Evolutionary conservation across 2,797 vertebrate species (phyloP), one percentile per base, ranked within the genome.

Genomic region (Acipenser transmontanus): DNA sequence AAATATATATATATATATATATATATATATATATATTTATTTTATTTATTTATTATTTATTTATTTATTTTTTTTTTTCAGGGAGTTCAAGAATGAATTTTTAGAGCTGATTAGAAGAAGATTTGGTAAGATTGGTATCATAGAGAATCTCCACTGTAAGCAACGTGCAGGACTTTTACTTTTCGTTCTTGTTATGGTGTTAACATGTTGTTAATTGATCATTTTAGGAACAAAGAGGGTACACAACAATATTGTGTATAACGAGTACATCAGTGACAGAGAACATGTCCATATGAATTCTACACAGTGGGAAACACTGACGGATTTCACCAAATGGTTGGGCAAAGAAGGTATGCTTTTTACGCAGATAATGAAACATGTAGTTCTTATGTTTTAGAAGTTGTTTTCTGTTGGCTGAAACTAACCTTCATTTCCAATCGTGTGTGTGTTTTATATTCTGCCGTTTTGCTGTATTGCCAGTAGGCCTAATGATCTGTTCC

Each of bases 261-360:
- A 99, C 7, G 97, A 99, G 52, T 99, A 99, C 70, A 99, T 99
- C 83, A 97, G 94, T 63, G 79, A 98, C 76, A 82, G 95, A 14
- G 95, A 99, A 1, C 97, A 99, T 67, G 80, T 99, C 77, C 97
- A 99, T 75, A 99, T 99, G 97, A 99, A 99, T 67, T 93, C 96
- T 61, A 99, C 97, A 0, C 89, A 96, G 62, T 99, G 97, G 97
- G 97, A 99, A 76, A 99, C 97, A 0, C 91, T 99, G 62, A 98
- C 96, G 0, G 96, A 97, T 73, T 99, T 99, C 69, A 99, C 97
- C 9, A 99, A 99, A 75, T 99, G 96, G 97, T 83, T 99, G 17
- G 97, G 97, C 50, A 93, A 95, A 86, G 91, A 97, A 87, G 97
- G 97, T 96, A 72, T 74, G 61, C 1, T 7, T n/a, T 59, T 5